Base-by-base conservation (phyloP, 2,113 vertebrate genomes). In the Scytalopus superciliaris region DNA sequence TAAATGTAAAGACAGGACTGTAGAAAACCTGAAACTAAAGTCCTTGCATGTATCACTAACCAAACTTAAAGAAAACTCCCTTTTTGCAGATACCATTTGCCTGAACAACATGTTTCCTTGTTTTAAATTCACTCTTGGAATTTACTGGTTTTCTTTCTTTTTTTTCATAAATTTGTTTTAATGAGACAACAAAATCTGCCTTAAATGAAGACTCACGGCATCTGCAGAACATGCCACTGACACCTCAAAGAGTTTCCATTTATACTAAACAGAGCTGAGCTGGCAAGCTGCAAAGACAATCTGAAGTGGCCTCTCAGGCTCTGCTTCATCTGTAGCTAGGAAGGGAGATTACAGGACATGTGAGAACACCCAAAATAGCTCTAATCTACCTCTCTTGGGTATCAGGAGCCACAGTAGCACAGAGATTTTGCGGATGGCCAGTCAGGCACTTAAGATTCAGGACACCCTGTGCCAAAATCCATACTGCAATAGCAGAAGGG, bases 291-390 rank as follows among this genome's bases (percentile, higher is more conserved):
- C 67, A 96, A 74, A 84, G 81, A 44, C 39, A 82, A 3, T 90
- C 45, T 95, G 14, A 95, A 97, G 96, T 94, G 95, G 93, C 75
- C 91, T 96, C 94, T 97, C 78, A 91, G 40, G 62, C 76, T 56
- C 37, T 47, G 86, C 62, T 79, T 86, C 78, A 84, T 91, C 70
- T 85, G 30, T 13, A 87, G 81, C 27, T 55, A 69, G 56, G 39
- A 83, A 91, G 30, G 3, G 56, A 95, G 94, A 96, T 97, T 94
- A 95, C 35, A 74, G 22, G 30, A 77, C 67, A 62, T 12, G 50
- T 85, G 79, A 95, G 82, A 82, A 67, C 64, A 94, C 96, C 73
- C 76, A 86, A 96, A 96, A 97, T 97, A 96, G 73, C 80, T 92
- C 87, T 92, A 93, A 96, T 93, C 90, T 93, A 87, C 76, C 76